phyloP scores from a whole-genome alignment of 2,797 vertebrate species.

The Crenuchus spilurus region DNA sequence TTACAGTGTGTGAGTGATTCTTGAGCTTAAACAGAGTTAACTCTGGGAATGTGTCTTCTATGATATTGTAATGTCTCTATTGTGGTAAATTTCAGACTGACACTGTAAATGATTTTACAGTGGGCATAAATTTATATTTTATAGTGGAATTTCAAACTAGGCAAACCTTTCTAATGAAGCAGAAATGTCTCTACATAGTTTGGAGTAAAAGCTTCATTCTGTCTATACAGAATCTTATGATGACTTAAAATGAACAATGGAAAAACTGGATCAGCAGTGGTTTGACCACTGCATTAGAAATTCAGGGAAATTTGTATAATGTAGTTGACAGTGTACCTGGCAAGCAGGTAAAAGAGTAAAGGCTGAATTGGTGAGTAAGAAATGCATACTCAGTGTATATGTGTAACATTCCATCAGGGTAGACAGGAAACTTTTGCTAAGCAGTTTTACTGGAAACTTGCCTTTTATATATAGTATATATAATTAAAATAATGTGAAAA shows the following conservation, averaged over 20 bases:
- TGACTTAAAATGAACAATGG: background rate
- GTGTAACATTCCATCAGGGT: background rate
- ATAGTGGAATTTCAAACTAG: constrained; percentile 7
- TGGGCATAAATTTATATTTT: background rate
- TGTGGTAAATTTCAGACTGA: too few species aligned
- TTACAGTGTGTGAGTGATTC: background rate
- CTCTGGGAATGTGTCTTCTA: background rate
- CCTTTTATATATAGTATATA: too few species aligned
- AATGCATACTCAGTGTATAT: too few species aligned
- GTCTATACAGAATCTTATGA: background rate
- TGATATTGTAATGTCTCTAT: too few species aligned
- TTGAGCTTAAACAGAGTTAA: background rate
- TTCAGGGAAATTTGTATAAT: background rate
- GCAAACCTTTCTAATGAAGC: background rate
- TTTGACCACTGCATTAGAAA: background rate
- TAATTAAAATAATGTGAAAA: too few species aligned
- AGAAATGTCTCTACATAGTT: background rate
- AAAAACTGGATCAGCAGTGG: background rate
- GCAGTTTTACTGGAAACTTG: too few species aligned
- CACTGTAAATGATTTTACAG: too few species aligned
- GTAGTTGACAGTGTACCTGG: background rate
- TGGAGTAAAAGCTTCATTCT: background rate
- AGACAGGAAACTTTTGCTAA: too few species aligned
- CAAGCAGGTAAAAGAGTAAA: too few species aligned
- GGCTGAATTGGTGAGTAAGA: too few species aligned